Percentiles rank a stretch among this genome's conserved stretches.
Conservation (phyloP, 1,140 invertebrate species). For the Homarus americanus region DNA sequence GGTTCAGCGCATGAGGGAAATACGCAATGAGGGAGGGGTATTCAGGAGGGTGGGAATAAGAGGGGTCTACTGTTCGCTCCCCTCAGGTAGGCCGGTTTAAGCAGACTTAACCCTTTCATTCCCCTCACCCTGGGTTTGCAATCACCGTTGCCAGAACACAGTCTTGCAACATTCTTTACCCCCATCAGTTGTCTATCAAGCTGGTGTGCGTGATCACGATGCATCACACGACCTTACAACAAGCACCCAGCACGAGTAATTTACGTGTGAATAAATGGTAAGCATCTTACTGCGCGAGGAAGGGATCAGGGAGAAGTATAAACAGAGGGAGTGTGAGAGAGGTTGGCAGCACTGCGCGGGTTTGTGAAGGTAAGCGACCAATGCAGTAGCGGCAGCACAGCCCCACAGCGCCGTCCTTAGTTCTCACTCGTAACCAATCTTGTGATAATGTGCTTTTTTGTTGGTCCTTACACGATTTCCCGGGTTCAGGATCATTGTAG, state of each 20-base stretch:
- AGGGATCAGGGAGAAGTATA: background rate
- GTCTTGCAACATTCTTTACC: slow-evolving; percentile 5
- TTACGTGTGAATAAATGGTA: background rate
- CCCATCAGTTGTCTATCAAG: too few relatives aligned
- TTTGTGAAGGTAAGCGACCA: background rate
- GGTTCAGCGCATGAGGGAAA: background rate
- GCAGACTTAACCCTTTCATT: slow-evolving; percentile 56
- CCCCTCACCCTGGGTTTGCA: slow-evolving; percentile 48
- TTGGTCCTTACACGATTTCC: slow-evolving; percentile 27
- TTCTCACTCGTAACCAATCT: slow-evolving; percentile 42
- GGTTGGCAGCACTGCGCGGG: background rate
- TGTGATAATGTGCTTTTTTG: slow-evolving; percentile 6
- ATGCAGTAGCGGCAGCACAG: background rate
- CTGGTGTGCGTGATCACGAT: too few relatives aligned
- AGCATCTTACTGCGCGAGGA: background rate
- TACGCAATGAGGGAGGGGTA: background rate
- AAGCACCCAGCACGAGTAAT: too few relatives aligned
- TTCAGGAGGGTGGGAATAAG: slow-evolving; percentile 14
- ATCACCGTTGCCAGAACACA: slow-evolving; percentile 17
- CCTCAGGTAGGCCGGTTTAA: slow-evolving; percentile 34
- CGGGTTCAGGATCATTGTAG: background rate
- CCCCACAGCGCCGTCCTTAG: background rate
- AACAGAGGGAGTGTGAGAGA: too few relatives aligned
- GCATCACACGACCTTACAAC: too few relatives aligned
- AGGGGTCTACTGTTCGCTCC: slow-evolving; percentile 20